Base-by-base conservation (phyloP, 2,113 vertebrate species). In the Crotalus tigris region DNA sequence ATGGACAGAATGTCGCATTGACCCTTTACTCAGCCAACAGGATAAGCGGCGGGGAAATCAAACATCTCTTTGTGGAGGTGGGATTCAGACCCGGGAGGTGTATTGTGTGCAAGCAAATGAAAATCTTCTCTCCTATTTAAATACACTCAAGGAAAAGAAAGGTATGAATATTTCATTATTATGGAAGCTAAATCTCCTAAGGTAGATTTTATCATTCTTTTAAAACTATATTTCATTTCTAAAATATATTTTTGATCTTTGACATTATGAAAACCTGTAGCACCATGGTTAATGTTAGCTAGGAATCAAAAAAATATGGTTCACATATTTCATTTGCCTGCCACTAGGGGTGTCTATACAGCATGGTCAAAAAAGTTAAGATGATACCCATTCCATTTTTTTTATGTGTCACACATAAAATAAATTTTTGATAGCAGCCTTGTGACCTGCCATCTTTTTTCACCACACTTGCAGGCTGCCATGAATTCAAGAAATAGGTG, bases 1-100 rank as follows among this genome's bases (percentile, higher is more conserved):
- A 95, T 99, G 99, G 99, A 98, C 98, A 0, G 99, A 99, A 91
- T 99, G 99, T 89, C 98, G 98, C 0, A 98, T 99, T 0, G 99
- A 99, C 95, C 95, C 98, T 53, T 96, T 99, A 95, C 98, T 99
- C 1, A 99, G 98, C 94, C 99, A 99, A 46, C 99, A 99, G 96
- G 99, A 99, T 96, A 98, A 98, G 94, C 97, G 99, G 46, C 97
- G 99, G 10, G 98, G 98, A 87, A 99, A 99, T 95, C 98, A 99
- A 95, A 99, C 99, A 0, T 98, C 98, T 0, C 98, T 99, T 2
- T 99, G 99, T 0, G 99, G 99, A 3, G 99, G 99, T 0, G 99
- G 99, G 2, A 26, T 99, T 93, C 99, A 99, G 95, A 99, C 97
- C 0, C 97, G 99, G 29, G 99, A 99, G 57, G 96, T 97, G 7